Base-by-base conservation (phyloP, 2,113 vertebrate species). In the Phocoena sinus region DNA sequence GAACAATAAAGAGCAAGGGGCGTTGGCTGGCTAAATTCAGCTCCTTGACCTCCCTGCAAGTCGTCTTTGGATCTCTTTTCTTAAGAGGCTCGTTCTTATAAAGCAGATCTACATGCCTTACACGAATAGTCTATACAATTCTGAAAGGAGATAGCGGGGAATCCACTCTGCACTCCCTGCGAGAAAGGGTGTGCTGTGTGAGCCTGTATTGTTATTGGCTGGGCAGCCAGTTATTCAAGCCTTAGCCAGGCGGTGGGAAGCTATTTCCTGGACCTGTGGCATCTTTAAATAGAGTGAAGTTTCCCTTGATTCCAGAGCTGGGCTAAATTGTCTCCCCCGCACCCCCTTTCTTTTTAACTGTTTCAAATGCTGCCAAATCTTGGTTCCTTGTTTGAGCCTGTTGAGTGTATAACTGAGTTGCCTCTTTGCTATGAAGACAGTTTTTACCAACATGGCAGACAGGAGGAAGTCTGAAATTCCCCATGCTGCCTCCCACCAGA, bases 191-290 rank as follows among this genome's bases (percentile, higher is more conserved):
- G 94, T 93, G 82, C 91, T 91, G 70, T 81, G 88, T 17, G 89
- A 60, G 81, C 13, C 80, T 76, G 90, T 96, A 93, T 96, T 97
- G 96, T 97, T 97, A 97, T 94, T 97, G 97, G 97, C 97, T 44
- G 62, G 84, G 84, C 91, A 31, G 82, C 95, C 23, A 8, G 92
- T 79, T 95, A 47, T 62, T 85, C 89, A 96, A 70, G 90, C 96
- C 94, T 74, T 18, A 26, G 96, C 95, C 83, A 36, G 89, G 91
- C 73, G 2, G 95, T 76, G 84, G 94, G 97, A 77, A 96, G 95
- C 96, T 91, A 82, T 97, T 98, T 98, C 97, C 98, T 97, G 96
- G 89, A 97, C 97, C 97, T 98, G 96, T 97, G 97, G 97, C 94
- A 97, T 98, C 98, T 96, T 97, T 97, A 96, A 97, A 97, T 95